Base-by-base conservation (phyloP, 2,797 vertebrate species). In the Spea hammondii region DNA sequence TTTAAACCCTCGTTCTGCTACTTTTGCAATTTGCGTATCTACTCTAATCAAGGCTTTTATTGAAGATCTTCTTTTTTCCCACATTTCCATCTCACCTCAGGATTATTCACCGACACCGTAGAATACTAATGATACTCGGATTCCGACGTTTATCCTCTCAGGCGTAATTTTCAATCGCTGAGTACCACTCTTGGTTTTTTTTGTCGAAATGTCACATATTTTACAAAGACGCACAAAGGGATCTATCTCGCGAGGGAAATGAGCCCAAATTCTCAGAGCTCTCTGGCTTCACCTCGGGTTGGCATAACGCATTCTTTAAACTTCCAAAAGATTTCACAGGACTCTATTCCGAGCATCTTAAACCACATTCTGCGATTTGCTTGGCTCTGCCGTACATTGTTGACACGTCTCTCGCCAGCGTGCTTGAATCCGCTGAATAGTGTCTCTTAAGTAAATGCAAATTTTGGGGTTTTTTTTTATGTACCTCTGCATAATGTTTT, bases 121-220 rank as follows among this genome's bases (percentile, higher is more conserved):
- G 77, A 60, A 76, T 71, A 70, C 72, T 65, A 71, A 76, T 57
- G 60, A 6, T 14, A 5, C 17, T 51, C 59, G 32, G 57, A 78
- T 72, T 48, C 55, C 44, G 47, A n/a, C 59, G 13, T 44, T 67
- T 53, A 48, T 74, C 59, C 66, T 65, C n/a, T 60, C 68, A 71
- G 76, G 32, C 48, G 4, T 76, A 72, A 67, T 47, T 72, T 53
- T 48, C 44, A 55, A 53, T 79, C 60, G 55, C 57, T 66, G 74
- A 54, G 45, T 55, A 8, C 65, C 62, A 59, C 69, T 44, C 76
- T 32, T 32, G 62, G 13, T 49, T 65, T 44, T 80, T 49, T 65
- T 80, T 80, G 68, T 72, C 14, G 4, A 4, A 55, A 8, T 71
- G 46, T 75, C 46, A 70, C 68, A 72, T 66, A 65, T 80, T 75